A percentile compares a stretch with the other conserved stretches of the same genome.
Evolutionary conservation across 2,888 invertebrate species (phyloP).

Genomic region (Melanophora roralis): DNA sequence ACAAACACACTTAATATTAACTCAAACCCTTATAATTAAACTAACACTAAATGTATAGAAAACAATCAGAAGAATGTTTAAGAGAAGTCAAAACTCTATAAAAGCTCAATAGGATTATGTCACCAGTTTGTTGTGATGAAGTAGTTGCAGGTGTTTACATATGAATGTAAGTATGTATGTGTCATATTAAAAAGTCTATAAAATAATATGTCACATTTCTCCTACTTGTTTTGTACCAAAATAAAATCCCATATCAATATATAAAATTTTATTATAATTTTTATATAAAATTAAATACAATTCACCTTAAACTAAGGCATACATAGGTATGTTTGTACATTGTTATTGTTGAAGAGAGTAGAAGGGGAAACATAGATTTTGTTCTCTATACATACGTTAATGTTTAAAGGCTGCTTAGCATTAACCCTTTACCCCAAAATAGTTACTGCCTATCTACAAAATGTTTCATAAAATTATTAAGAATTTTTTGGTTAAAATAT

Average conservation of each 20-base stretch:
- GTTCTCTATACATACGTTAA: too few species aligned
- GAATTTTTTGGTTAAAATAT: constrained; percentile 5
- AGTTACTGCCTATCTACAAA: too few species aligned
- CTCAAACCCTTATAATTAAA: not conserved
- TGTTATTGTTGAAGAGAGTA: too few species aligned
- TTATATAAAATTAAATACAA: constrained; percentile 24
- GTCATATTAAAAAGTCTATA: constrained; percentile 23
- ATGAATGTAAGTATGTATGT: not conserved
- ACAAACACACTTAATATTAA: not conserved
- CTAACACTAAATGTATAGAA: constrained; percentile 9
- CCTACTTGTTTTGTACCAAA: not conserved
- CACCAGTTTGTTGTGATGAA: constrained; percentile 45
- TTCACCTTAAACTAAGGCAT: not conserved
- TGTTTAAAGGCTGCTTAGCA: too few species aligned
- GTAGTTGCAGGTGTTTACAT: not conserved
- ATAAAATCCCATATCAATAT: constrained; percentile 16
- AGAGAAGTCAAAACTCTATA: constrained; percentile 16
- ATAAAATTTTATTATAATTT: constrained; percentile 55
- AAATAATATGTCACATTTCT: constrained; percentile 40
- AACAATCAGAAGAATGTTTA: constrained; percentile 21
- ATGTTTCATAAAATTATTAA: too few species aligned
- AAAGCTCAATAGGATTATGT: constrained; percentile 55
- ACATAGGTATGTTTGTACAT: too few species aligned
- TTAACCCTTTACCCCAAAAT: too few species aligned
- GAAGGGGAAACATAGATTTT: too few species aligned